Evolutionary conservation across 2,888 invertebrate species (phyloP).

Genomic region (Trichogramma dendrolimi): DNA sequence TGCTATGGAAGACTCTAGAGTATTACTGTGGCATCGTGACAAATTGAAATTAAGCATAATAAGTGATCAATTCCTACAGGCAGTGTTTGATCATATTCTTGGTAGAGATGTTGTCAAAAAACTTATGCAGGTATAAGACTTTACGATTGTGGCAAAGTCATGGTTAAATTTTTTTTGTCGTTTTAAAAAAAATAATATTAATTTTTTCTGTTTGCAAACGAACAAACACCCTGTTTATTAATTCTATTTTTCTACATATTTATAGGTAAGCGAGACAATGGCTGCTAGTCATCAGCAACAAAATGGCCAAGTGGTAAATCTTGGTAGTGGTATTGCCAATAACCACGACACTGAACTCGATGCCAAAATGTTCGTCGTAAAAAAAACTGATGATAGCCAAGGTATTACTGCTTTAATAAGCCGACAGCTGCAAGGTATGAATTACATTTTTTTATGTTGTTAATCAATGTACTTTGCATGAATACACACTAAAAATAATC

Average conservation of each 20-base stretch:
- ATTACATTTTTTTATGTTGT: neutral
- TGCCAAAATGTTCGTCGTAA: constrained; percentile 71
- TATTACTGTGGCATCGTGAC: constrained; percentile 81
- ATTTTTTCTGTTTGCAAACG: neutral
- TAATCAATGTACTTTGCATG: constrained; percentile 17
- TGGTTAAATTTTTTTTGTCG: constrained; percentile 12
- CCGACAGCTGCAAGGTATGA: constrained; percentile 70
- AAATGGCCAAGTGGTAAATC: constrained; percentile 60
- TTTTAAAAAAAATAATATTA: constrained; percentile 13
- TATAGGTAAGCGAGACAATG: constrained; percentile 76
- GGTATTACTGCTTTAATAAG: constrained; percentile 74
- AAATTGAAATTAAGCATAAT: constrained; percentile 81
- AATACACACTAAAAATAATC: neutral
- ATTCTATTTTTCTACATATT: neutral
- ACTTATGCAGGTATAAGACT: constrained; percentile 68
- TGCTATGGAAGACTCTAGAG: constrained; percentile 80
- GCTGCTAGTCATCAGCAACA: constrained; percentile 64
- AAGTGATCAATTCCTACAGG: constrained; percentile 76
- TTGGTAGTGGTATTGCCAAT: constrained; percentile 41
- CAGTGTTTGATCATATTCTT: constrained; percentile 80
- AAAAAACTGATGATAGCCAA: constrained; percentile 70
- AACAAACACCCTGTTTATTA: constrained; percentile 13
- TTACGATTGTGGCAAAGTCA: constrained; percentile 6
- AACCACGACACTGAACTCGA: constrained; percentile 58
- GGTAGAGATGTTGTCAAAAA: constrained; percentile 83